Base-by-base conservation (phyloP, 2,888 invertebrate genomes). In the Pseudanteris insignis region DNA sequence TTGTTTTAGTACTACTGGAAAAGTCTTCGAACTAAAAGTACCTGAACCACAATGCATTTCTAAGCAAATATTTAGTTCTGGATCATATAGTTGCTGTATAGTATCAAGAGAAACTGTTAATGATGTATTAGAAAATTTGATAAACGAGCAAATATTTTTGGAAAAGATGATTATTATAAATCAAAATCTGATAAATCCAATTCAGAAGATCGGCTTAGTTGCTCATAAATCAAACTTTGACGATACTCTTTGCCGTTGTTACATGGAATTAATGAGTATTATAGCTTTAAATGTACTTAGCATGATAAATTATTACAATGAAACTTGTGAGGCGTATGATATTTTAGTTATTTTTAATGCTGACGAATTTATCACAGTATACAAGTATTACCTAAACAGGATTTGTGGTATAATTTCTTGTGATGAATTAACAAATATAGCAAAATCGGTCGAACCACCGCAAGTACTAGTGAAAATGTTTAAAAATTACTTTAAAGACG, bases 381-480 rank as follows among this genome's bases (percentile, higher is more conserved):
- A 89, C 76, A 88, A 85, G 77, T 85, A 85, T 76, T 91, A 90
- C 82, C 84, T 88, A 33, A 83, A 86, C 79, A 85, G 86, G 68
- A 83, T 89, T 75, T 89, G 89, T 78, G 88, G 90, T 83, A 84
- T 89, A 63, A 86, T 88, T 72, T 88, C 89, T 67, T 83, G 89
- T 62, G 86, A 88, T 71, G 90, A 89, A 24, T 89, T 90, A 72
- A 74, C 82, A 30, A 86, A 87, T 67, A 86, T 89, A 47, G 85
- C 87, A 63, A 85, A 83, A 76, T 74, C 86, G 41, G 82, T 89
- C 57, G 87, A 88, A 70, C 82, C 86, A 38, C 84, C 86, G 12
- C 82, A 83, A 64, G 81, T 81, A 75, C 74, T 86, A 68, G 82
- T 83, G 70, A 83, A 83, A 72, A 81, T 85, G 67, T 86, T 86